Evolutionary conservation across 2,113 vertebrate species (phyloP), one percentile per base, ranked within the genome.

Genomic region (Vireo altiloquus): DNA sequence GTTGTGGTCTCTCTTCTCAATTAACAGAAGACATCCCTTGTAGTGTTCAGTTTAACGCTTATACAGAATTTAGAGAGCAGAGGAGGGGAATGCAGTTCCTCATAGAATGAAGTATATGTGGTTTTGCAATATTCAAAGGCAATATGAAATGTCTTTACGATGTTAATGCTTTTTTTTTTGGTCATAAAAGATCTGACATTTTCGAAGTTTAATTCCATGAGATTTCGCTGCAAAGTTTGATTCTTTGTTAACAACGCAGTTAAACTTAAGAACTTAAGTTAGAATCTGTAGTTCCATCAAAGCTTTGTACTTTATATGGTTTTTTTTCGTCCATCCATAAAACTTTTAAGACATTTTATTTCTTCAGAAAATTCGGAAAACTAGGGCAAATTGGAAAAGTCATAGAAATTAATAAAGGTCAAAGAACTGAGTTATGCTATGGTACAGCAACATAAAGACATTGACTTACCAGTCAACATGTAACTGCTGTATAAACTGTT

Each of bases 401-500:
- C 7, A 8, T 15, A 1, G 1, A 33, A 68, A 49, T 59, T 33
- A 37, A 57, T 0, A 0, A 16, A 50, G 10, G 9, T 40, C 52
- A 35, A 1, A 57, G 25, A 64, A 64, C 35, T 33, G 7, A 10
- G 0, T 66, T 5, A 4, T 14, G 19, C 30, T 53, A 3, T 31
- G 14, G 27, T 65, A 22, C 6, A 52, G 21, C 57, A 61, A 11
- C 5, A 10, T 27, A 49, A 61, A 56, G n/a, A 25, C 52, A n/a
- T 0, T 39, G 50, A 11, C 27, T 50, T 64, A 10, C 2, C 65
- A 30, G 5, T 63, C 6, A 1, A 19, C 2, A 1, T 8, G 1
- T 30, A 23, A 54, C 8, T 50, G 59, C 19, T 71, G 5, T n/a
- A 21, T 10, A 44, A 46, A 31, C 18, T 44, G 7, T 53, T 75